phyloP scores from a whole-genome alignment of 2,113 vertebrate genomes.

The Corythoichthys haematopterus region DNA sequence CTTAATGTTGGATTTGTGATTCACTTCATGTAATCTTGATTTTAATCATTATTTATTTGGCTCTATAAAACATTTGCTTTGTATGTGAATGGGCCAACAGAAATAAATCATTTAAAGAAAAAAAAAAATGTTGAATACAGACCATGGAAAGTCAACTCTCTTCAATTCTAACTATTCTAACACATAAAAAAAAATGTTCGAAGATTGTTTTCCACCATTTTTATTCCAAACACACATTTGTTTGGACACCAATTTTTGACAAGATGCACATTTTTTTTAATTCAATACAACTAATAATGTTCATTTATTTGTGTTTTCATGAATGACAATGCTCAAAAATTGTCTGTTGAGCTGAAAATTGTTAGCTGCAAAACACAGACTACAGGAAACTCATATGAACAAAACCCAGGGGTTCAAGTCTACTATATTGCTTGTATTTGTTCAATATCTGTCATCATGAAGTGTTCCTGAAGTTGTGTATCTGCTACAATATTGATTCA shows the following conservation, averaged over 20 bases:
- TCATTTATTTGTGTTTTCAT: no score
- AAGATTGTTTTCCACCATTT: no score
- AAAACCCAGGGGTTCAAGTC: neutral
- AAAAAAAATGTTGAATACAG: no score
- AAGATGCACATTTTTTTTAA: no score
- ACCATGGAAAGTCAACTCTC: no score
- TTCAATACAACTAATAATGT: no score
- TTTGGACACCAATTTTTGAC: no score
- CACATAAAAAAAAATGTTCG: no score
- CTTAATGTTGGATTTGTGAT: neutral
- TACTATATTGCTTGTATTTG: neutral
- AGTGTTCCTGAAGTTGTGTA: neutral
- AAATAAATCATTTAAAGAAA: neutral
- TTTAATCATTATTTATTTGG: neutral
- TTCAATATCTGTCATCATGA: neutral
- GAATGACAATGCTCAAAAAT: no score
- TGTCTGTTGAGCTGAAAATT: neutral
- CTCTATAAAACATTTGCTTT: neutral
- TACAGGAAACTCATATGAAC: neutral
- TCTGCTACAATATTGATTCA: constrained; percentile 1
- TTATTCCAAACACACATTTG: no score
- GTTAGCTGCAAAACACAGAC: neutral
- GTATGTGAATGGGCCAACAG: neutral
- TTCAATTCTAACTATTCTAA: no score
- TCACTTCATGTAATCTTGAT: no score